phyloP scores from a whole-genome alignment of 1,140 invertebrate genomes.

The Drosophila nebulosa region DNA sequence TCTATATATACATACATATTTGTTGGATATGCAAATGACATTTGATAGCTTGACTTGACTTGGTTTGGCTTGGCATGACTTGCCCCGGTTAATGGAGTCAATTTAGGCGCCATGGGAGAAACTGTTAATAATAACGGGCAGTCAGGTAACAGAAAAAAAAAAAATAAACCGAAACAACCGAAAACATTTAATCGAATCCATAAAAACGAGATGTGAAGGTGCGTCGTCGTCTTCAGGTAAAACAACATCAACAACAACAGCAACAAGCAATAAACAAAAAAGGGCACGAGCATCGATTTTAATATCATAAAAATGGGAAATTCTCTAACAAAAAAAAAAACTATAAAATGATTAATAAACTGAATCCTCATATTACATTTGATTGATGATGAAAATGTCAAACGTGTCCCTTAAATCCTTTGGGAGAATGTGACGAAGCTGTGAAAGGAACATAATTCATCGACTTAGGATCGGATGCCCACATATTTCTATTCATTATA shows the following conservation, averaged over 20 bases:
- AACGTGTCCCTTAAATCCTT: too few relatives aligned
- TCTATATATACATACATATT: not conserved
- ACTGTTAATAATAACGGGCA: constrained; percentile 1
- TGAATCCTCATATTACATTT: too few relatives aligned
- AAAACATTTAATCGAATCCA: not conserved
- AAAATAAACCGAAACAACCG: not conserved
- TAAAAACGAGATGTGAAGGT: not conserved
- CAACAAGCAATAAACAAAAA: not conserved
- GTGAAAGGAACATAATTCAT: too few relatives aligned
- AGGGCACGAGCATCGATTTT: not conserved
- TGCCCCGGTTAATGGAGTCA: not conserved
- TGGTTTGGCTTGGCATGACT: not conserved
- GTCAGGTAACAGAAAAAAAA: not conserved
- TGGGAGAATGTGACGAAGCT: too few relatives aligned
- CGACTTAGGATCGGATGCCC: too few relatives aligned
- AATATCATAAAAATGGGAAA: not conserved
- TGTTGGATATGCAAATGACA: not conserved
- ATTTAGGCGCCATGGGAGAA: constrained; percentile 1
- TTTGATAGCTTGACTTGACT: not conserved
- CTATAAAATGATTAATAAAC: too few relatives aligned
- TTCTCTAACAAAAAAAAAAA: too few relatives aligned
- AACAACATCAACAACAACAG: not conserved
- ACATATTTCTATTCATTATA: too few relatives aligned
- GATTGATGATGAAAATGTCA: too few relatives aligned
- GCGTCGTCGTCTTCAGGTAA: constrained; percentile 1